phyloP scores from a whole-genome alignment of 2,797 vertebrate species.

The Lepilemur ruficaudatus region DNA sequence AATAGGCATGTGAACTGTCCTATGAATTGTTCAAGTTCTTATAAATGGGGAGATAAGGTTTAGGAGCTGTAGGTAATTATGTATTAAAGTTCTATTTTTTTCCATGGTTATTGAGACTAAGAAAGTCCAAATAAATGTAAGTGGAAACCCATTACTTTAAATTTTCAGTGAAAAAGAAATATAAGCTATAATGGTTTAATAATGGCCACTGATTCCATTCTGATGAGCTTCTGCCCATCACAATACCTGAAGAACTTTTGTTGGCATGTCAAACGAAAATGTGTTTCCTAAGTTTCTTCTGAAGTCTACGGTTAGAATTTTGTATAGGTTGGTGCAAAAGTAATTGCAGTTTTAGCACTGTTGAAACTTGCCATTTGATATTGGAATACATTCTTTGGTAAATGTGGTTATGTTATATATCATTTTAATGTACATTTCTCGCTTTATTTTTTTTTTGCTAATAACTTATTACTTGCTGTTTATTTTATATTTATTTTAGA shows the following conservation, averaged over 20 bases:
- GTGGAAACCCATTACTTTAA: neutral
- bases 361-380: too few species aligned
- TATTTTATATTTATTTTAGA: too few species aligned
- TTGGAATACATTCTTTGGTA: too few species aligned
- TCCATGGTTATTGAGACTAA: neutral
- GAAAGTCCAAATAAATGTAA: neutral
- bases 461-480: too few species aligned
- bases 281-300: neutral
- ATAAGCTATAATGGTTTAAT: neutral
- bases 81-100: slow-evolving; percentile 10
- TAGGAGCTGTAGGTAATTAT: neutral
- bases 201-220: neutral
- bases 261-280: neutral
- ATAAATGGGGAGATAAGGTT: slow-evolving; percentile 7
- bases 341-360: too few species aligned
- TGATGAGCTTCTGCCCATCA: neutral
- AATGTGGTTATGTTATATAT: too few species aligned
- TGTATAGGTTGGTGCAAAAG: neutral
- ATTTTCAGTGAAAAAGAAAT: neutral
- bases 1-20: neutral
- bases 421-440: too few species aligned
- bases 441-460: too few species aligned
- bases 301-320: neutral
- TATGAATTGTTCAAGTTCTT: slow-evolving; percentile 11
- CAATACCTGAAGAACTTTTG: neutral